Percentiles rank a stretch among this genome's conserved stretches.
phyloP scores from a whole-genome alignment of 2,113 vertebrate genomes.

The Scartelaos histophorus region DNA sequence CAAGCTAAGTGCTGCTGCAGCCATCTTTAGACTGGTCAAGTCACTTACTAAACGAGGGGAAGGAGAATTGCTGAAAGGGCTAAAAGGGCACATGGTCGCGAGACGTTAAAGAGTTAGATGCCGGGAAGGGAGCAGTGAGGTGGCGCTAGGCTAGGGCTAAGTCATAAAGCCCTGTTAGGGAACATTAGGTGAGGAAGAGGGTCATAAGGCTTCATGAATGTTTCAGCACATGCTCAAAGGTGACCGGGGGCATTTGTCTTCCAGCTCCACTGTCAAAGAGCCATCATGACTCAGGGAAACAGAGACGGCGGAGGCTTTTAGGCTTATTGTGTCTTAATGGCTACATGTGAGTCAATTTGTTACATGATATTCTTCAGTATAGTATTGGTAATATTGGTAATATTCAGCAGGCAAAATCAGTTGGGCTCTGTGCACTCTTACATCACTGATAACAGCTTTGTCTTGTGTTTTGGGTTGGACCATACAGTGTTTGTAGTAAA shows the following conservation, averaged over 20 bases:
- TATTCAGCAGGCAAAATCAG: background rate
- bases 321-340: slow-evolving; percentile 6
- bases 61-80: slow-evolving; percentile 36
- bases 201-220: slow-evolving; percentile 75
- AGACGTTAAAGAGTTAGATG: slow-evolving; percentile 75
- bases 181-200: slow-evolving; percentile 76
- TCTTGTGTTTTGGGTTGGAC: slow-evolving; percentile 22
- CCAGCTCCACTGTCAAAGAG: slow-evolving; percentile 62
- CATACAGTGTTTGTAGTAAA: background rate
- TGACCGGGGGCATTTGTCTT: slow-evolving; percentile 47
- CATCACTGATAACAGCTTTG: background rate
- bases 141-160: slow-evolving; percentile 72
- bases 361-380: background rate
- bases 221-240: slow-evolving; percentile 64
- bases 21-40: slow-evolving; percentile 8
- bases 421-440: no score
- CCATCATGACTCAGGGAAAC: slow-evolving; percentile 59
- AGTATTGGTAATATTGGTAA: background rate
- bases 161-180: slow-evolving; percentile 74
- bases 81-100: slow-evolving; percentile 28
- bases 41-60: slow-evolving; percentile 15
- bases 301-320: slow-evolving; percentile 7
- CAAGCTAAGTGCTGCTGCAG: slow-evolving; percentile 1
- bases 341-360: no score
- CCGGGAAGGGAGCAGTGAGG: slow-evolving; percentile 70